Base-by-base conservation (phyloP, 2,888 invertebrate genomes). In the Trachelus iudaicus region DNA sequence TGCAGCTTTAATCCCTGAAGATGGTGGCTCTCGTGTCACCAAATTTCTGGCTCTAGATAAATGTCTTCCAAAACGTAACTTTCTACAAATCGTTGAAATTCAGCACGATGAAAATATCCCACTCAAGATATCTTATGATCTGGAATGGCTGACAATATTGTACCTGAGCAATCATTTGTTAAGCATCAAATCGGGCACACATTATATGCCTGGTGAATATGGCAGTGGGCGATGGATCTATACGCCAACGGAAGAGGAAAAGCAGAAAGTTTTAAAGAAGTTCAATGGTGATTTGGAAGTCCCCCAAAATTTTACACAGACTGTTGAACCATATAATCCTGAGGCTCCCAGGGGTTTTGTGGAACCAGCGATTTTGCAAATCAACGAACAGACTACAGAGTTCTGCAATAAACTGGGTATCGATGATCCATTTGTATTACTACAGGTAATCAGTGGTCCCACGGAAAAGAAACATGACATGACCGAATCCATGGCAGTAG, bases 31-130 rank as follows among this genome's bases (percentile, higher is more conserved):
- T n/a, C 85, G 82, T 79, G 76, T 87, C 0, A 97, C 98, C 0
- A 97, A 96, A 89, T 99, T 99, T 92, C 92, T 99, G 83, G 97
- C 98, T 0, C 92, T 99, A n/a, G 99, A 99, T 90, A 99, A 99
- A 93, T 99, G 99, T 92, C 93, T 99, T 76, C 98, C 98, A 0
- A 94, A 94, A 85, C 93, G 98, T 81, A 94, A 96, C 81, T 99
- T 98, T 92, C 92, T 99, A 69, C 98, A 99, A 93, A 94, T 99
- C 23, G 83, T 96, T 30, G 95, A 96, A 78, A 87, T 95, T 77
- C 92, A 93, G 11, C 94, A 94, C 83, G 93, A 95, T 81, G 91
- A 91, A 84, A 92, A 93, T 83, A 92, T 93, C 79, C 91, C 93
- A 75, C 90, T 97, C 34, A 93, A 94, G 82, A 76, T 91, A 13